Evolutionary conservation across 2,797 vertebrate species (phyloP), one percentile per base, ranked within the genome.

Genomic region (Chiropotes sagulatus): DNA sequence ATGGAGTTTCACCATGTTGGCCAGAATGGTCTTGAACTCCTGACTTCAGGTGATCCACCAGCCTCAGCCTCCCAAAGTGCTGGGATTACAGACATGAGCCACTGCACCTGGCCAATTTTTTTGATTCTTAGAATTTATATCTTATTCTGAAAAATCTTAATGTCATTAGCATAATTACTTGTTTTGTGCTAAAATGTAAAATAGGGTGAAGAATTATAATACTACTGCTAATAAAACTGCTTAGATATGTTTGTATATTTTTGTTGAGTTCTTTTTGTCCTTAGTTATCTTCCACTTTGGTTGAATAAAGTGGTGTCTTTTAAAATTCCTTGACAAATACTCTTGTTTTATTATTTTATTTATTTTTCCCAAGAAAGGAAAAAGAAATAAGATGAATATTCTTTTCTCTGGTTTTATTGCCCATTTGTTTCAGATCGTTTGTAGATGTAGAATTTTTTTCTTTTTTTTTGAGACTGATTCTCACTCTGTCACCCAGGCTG

Each of bases 111-210:
- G 57, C 57, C 57, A n/a, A 33, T 20, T n/a, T 50, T 30, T 93
- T 41, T 83, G n/a, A 76, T 83, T 79, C 67, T 79, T 41, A 81
- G 44, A 52, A 46, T 39, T 90, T 95, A 14, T 78, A 22, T 81
- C 46, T 20, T 75, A 79, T 90, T 57, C 58, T 84, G 78, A 39
- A 46, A 67, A 15, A 70, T 85, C 26, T 48, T 85, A 83, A 84
- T 84, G 44, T 30, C 64, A 14, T 28, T 22, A 64, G 8, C 39
- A 13, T 39, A 81, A 33, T 86, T 61, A 14, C 12, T 26, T 78
- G 13, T 30, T 81, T 64, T 39, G 30, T 75, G 67, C n/a, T 70
- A 39, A 82, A 52, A 33, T 52, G 7, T 7, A 30, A 76, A 28
- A 11, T 26, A 5, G n/a, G 14, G 36, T 78, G 24, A 9, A 1